phyloP scores from a whole-genome alignment of 1,140 invertebrate genomes.

The Lasioglossum baleicum region DNA sequence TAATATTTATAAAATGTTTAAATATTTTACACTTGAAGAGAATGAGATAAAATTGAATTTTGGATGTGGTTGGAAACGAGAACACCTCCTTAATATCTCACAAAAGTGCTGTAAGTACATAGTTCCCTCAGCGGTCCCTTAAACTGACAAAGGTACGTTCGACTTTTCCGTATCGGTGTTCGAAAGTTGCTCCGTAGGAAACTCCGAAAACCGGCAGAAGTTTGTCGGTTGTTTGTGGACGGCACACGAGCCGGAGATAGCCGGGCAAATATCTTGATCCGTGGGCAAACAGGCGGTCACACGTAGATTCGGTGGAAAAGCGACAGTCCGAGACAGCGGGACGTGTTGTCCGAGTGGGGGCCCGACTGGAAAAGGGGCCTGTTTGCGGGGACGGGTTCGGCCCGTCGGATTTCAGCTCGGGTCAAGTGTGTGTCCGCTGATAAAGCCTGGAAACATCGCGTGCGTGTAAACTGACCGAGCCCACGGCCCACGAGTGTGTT shows the following conservation, averaged over 20 bases:
- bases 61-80: too few species aligned
- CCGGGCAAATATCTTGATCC: conserved; percentile 64
- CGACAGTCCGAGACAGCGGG: conserved; percentile 34
- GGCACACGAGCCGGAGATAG: conserved; percentile 35
- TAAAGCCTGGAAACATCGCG: conserved; percentile 64
- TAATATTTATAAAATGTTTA: too few species aligned
- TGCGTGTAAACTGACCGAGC: conserved; percentile 53
- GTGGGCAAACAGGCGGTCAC: conserved; percentile 60
- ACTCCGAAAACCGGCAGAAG: not conserved
- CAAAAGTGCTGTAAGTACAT: too few species aligned
- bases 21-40: too few species aligned
- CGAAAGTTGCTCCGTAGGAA: not conserved
- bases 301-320: conserved; percentile 55
- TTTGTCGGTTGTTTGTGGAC: conserved; percentile 48
- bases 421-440: conserved; percentile 66
- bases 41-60: too few species aligned
- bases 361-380: conserved; percentile 19
- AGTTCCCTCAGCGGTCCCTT: too few species aligned
- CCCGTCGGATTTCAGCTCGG: conserved; percentile 62
- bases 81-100: too few species aligned
- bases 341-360: conserved; percentile 49
- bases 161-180: not conserved
- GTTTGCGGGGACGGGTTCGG: conserved; percentile 45
- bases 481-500: conserved; percentile 37
- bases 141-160: not conserved